phyloP scores from a whole-genome alignment of 2,113 vertebrate species.

The Nymphicus hollandicus region DNA sequence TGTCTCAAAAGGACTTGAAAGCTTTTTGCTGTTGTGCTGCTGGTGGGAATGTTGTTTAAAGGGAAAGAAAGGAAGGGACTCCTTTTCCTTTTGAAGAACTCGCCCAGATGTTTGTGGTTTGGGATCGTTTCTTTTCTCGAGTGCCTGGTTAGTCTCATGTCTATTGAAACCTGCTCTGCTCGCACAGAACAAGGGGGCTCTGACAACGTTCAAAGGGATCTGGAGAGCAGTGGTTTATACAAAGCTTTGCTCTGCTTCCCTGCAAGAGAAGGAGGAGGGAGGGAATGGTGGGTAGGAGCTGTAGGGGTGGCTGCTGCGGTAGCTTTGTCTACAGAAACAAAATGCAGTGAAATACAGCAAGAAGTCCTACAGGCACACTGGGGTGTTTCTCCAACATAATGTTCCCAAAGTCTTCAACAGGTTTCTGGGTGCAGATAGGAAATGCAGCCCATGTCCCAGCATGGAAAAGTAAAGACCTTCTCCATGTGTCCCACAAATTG shows the following conservation, averaged over 20 bases:
- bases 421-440: not conserved
- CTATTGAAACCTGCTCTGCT: constrained; percentile 21
- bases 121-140: not conserved
- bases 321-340: not conserved
- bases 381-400: not conserved
- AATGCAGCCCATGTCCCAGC: not conserved
- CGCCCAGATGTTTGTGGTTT: constrained; percentile 34
- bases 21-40: not conserved
- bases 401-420: not conserved
- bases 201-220: not conserved
- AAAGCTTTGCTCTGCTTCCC: not conserved
- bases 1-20: constrained; percentile 2
- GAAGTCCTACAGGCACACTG: not conserved
- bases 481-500: not conserved
- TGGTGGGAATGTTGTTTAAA: not conserved
- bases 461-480: not conserved
- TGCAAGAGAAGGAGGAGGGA: not conserved
- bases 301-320: not conserved
- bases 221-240: not conserved
- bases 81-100: not conserved
- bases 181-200: not conserved
- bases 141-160: constrained; percentile 29
- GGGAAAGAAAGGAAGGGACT: not conserved
- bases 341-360: not conserved
- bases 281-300: not conserved